These are phyloP conservation scores for Pygoscelis antarcticus DNA, from an alignment of 2,113 vertebrate species.

Conservation along the genomic window DNA sequence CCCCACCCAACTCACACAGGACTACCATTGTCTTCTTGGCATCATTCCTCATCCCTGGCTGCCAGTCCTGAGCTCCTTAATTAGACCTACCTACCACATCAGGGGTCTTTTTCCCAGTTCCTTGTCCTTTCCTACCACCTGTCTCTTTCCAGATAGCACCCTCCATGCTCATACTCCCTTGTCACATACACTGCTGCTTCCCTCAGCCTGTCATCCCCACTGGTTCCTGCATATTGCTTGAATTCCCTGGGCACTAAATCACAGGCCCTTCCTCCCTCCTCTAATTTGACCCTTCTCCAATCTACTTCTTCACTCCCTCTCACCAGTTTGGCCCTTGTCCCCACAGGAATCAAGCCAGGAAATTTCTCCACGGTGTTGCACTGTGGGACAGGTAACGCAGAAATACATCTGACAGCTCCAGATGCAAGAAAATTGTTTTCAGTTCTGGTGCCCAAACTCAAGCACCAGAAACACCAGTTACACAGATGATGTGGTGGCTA, in stretches of 20 bases:
- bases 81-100: not conserved
- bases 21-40: not conserved
- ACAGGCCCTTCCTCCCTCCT: not conserved
- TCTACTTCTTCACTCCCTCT: not conserved
- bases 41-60: not conserved
- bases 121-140: not conserved
- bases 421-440: not conserved
- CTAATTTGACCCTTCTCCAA: not conserved
- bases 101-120: not conserved
- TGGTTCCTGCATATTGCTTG: rapidly evolving
- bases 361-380: not conserved
- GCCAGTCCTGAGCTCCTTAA: not conserved
- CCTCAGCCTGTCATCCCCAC: not conserved
- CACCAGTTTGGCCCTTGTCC: not conserved
- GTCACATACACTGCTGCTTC: not conserved
- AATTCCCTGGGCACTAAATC: not conserved
- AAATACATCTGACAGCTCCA: not conserved
- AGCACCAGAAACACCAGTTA: not conserved
- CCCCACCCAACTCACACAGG: not conserved
- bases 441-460: not conserved
- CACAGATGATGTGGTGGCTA: not conserved
- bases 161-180: not conserved
- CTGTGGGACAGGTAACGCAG: rapidly evolving
- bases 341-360: not conserved
- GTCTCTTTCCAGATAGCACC: not conserved